These are phyloP conservation scores for Cirrhinus molitorella DNA, from an alignment of 2,797 vertebrate species.

Conservation along the genomic window DNA sequence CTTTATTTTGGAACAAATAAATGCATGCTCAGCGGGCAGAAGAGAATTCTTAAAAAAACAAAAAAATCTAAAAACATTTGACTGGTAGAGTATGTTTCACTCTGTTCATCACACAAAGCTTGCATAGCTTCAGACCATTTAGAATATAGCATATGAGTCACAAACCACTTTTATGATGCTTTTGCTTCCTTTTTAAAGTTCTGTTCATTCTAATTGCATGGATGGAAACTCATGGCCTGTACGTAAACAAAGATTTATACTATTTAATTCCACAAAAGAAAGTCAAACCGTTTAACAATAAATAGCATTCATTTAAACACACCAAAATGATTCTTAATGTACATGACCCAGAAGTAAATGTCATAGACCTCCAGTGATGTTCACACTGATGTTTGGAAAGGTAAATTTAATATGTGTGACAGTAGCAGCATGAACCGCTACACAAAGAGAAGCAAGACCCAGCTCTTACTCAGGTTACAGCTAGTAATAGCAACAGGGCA, in stretches of 20 bases:
- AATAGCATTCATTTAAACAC: not conserved
- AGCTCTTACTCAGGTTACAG: constrained; percentile 58
- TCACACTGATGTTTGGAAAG: not conserved
- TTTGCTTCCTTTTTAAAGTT: not conserved
- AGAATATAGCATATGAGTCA: not conserved
- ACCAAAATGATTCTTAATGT: not conserved
- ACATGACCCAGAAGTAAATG: not conserved
- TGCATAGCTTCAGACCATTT: not conserved
- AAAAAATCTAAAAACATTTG: too few relatives aligned
- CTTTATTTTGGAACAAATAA: too few relatives aligned
- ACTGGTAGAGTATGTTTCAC: not conserved
- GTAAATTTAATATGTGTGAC: constrained; percentile 20
- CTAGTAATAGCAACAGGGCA: constrained; percentile 52
- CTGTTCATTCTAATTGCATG: not conserved
- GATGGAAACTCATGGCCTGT: not conserved
- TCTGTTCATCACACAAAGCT: not conserved
- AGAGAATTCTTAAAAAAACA: too few relatives aligned
- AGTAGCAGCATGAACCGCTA: constrained; percentile 3
- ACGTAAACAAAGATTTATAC: too few relatives aligned
- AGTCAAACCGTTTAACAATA: too few relatives aligned
- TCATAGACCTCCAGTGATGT: not conserved
- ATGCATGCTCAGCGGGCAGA: too few relatives aligned
- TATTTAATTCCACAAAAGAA: too few relatives aligned
- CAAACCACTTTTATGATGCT: not conserved
- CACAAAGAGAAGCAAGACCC: constrained; percentile 43